A percentile compares a stretch with the other conserved stretches of the same genome.
Evolutionary conservation across 2,797 vertebrate genomes (phyloP).

Genomic region (Dromococcyx pavoninus): DNA sequence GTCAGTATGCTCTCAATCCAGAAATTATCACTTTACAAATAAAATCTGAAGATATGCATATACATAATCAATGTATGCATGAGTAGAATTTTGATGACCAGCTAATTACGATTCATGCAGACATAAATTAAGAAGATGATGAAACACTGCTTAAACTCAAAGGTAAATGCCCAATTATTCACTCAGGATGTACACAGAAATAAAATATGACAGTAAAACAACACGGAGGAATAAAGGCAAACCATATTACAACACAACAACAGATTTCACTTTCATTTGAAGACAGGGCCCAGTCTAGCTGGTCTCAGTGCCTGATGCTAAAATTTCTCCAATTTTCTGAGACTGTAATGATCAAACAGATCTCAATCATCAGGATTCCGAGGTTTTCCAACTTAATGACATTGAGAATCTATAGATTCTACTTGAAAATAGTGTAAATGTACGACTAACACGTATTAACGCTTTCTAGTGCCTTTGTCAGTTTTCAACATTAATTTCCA

Average conservation of each 20-base stretch:
- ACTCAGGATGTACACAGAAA: background rate
- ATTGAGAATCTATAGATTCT: background rate
- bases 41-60: slow-evolving; percentile 53
- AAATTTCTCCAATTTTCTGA: background rate
- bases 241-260: background rate
- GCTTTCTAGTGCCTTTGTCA: background rate
- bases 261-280: background rate
- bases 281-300: background rate
- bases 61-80: slow-evolving; percentile 56
- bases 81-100: slow-evolving; percentile 60
- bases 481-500: background rate
- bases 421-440: background rate
- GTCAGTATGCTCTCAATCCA: slow-evolving; percentile 58
- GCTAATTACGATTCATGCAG: slow-evolving; percentile 20
- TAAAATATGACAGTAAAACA: background rate
- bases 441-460: background rate
- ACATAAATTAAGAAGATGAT: background rate
- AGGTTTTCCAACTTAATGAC: background rate
- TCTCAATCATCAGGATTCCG: rapidly evolving
- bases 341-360: background rate
- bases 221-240: background rate
- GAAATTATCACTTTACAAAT: slow-evolving; percentile 65
- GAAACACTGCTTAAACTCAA: background rate
- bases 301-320: background rate
- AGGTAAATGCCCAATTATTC: background rate